These are phyloP conservation scores for Bellardia bayeri DNA, from an alignment of 2,888 invertebrate genomes.

Conservation along the genomic window DNA sequence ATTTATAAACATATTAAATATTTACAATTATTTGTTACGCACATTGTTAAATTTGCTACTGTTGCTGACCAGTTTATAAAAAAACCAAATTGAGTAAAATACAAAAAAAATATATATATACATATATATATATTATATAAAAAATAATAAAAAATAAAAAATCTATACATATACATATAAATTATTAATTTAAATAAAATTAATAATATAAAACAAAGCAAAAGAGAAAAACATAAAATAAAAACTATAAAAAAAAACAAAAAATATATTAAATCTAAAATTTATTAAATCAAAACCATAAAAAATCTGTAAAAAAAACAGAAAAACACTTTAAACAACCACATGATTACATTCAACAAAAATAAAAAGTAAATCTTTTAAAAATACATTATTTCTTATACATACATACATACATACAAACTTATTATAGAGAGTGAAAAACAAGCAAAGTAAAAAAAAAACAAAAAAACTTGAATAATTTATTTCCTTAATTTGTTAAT, in stretches of 20 bases:
- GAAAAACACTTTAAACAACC: slow-evolving; percentile 74
- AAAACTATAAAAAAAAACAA: slow-evolving; percentile 20
- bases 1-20: slow-evolving; percentile 76
- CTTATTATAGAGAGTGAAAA: slow-evolving; percentile 25
- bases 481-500: slow-evolving; percentile 15
- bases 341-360: slow-evolving; percentile 62
- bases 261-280: slow-evolving; percentile 78
- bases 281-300: slow-evolving; percentile 79
- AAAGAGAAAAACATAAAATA: slow-evolving; percentile 2
- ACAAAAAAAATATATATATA: slow-evolving; percentile 89
- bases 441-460: background rate
- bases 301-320: slow-evolving; percentile 64
- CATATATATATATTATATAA: slow-evolving; percentile 85
- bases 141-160: slow-evolving; percentile 48
- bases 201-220: slow-evolving; percentile 46
- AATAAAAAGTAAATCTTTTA: slow-evolving; percentile 61
- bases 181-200: slow-evolving; percentile 64
- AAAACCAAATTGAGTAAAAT: slow-evolving; percentile 74
- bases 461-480: slow-evolving; percentile 1
- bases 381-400: slow-evolving; percentile 50
- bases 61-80: slow-evolving; percentile 84
- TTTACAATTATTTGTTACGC: slow-evolving; percentile 84
- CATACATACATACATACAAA: slow-evolving; percentile 21
- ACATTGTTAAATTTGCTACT: slow-evolving; percentile 84
- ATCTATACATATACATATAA: slow-evolving; percentile 72